phyloP scores from a whole-genome alignment of 2,888 invertebrate genomes.

The Malacosoma neustria region DNA sequence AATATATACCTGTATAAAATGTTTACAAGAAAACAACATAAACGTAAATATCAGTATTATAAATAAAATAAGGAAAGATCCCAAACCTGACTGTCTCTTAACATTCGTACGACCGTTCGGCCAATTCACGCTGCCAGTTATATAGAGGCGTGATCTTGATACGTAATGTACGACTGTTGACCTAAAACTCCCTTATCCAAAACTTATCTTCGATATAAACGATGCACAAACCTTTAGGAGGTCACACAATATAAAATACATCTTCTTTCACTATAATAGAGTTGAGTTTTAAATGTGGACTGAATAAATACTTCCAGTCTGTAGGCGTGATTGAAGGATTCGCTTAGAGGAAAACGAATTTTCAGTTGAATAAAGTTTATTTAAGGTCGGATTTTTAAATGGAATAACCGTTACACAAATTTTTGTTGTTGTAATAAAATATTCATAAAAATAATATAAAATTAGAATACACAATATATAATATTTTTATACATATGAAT shows the following conservation, averaged over 20 bases:
- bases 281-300: conserved; percentile 4
- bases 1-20: too few species aligned
- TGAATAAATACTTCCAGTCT: conserved; percentile 4
- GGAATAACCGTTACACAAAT: too few species aligned
- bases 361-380: not conserved
- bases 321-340: conserved; percentile 3
- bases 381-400: not conserved
- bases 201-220: conserved; percentile 54
- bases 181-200: conserved; percentile 51
- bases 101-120: conserved; percentile 18
- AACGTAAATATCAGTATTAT: too few species aligned
- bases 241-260: conserved; percentile 2
- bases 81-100: conserved; percentile 9
- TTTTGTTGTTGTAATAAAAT: too few species aligned
- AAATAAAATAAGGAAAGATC: not conserved
- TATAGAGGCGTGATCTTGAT: conserved; percentile 11
- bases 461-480: too few species aligned
- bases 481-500: too few species aligned
- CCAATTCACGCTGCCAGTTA: conserved; percentile 17
- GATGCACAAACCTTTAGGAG: conserved; percentile 27
- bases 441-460: too few species aligned
- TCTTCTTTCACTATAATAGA: conserved; percentile 3
- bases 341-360: not conserved
- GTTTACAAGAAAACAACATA: too few species aligned
- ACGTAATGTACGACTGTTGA: conserved; percentile 38